Evolutionary conservation across 2,113 vertebrate genomes (phyloP).

Genomic region (Telmatochromis sp.): DNA sequence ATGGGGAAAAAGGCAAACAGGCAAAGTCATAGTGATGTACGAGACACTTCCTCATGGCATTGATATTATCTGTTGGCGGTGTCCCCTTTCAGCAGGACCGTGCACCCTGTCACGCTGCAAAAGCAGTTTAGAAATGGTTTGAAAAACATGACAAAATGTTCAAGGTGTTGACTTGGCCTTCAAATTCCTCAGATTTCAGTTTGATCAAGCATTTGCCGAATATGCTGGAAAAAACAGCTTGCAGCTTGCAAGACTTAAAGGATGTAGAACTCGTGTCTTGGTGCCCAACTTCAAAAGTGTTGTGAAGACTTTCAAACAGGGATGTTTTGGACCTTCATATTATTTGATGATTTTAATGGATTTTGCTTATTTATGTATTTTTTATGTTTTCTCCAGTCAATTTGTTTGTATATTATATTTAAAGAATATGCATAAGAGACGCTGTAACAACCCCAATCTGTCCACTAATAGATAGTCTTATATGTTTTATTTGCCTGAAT

Average conservation of each 20-base stretch:
- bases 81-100: neutral
- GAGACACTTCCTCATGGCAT: neutral
- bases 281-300: neutral
- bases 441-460: neutral
- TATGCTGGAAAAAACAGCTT: neutral
- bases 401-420: neutral
- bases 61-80: neutral
- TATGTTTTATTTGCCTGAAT: constrained; percentile 11
- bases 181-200: neutral
- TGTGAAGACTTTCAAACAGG: neutral
- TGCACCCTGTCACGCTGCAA: neutral
- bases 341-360: neutral
- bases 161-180: neutral
- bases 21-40: neutral
- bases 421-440: neutral
- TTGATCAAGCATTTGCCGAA: neutral
- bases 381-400: neutral
- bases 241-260: neutral
- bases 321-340: neutral
- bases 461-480: neutral
- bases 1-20: neutral
- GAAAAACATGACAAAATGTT: neutral
- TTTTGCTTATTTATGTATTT: neutral
- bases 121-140: neutral
- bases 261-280: neutral